Percentiles rank a stretch among this genome's conserved stretches.
phyloP scores from a whole-genome alignment of 2,113 vertebrate species.

The Phylloscopus whistleri region DNA sequence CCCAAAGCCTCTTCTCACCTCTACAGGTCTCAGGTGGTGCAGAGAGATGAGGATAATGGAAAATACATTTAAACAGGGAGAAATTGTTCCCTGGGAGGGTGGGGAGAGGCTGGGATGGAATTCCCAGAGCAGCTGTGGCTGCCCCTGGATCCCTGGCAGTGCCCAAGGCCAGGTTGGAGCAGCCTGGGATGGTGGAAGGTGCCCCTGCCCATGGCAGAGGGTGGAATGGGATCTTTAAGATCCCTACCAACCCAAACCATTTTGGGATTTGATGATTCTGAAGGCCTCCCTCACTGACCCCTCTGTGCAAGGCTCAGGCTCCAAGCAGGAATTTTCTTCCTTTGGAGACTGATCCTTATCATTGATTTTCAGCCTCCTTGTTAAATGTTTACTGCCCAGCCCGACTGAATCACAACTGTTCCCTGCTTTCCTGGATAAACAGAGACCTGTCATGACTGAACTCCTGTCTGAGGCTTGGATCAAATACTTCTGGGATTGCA shows the following conservation, averaged over 20 bases:
- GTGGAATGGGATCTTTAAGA: background rate
- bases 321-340: background rate
- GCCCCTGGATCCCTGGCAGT: background rate
- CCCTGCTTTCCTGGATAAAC: background rate
- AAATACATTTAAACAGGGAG: background rate
- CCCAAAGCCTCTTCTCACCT: background rate
- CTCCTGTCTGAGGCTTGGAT: background rate
- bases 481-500: background rate
- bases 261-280: background rate
- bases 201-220: background rate
- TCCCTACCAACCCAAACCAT: background rate
- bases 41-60: background rate
- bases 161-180: background rate
- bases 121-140: background rate
- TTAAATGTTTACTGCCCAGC: background rate
- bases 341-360: constrained; percentile 24
- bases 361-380: background rate
- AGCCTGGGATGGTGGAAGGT: fast-evolving
- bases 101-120: too few species aligned
- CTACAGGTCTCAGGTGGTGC: background rate
- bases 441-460: background rate
- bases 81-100: background rate
- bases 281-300: background rate
- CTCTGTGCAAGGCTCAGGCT: background rate
- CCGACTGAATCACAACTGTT: background rate